Conservation (phyloP, 2,113 vertebrate genomes). For the Pimephales promelas region DNA sequence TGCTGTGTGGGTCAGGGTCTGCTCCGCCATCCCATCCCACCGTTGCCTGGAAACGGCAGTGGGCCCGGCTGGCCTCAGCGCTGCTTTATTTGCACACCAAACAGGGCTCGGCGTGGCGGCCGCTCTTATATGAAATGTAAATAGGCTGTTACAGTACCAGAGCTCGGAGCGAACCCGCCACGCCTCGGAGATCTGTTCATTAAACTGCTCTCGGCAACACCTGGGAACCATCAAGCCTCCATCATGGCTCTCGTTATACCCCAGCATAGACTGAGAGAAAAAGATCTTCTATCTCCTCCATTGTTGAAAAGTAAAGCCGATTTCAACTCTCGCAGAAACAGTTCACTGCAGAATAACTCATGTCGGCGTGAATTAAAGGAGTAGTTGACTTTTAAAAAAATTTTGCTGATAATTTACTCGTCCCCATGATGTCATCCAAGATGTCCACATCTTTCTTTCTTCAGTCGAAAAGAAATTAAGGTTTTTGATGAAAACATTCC, state of each 20-base stretch:
- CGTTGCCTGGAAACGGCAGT: conserved; percentile 83
- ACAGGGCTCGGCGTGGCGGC: conserved; percentile 65
- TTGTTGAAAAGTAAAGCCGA: too few relatives aligned
- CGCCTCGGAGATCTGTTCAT: conserved; percentile 22
- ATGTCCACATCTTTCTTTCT: too few relatives aligned
- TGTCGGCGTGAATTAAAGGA: too few relatives aligned
- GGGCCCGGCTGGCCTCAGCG: conserved; percentile 64
- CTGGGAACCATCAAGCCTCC: conserved; percentile 24
- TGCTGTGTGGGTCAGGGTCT: conserved; percentile 77
- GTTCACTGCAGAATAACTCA: too few relatives aligned
- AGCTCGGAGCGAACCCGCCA: neutral
- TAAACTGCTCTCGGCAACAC: conserved; percentile 20
- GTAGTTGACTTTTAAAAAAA: too few relatives aligned
- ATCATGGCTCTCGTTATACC: neutral
- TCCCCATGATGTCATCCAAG: too few relatives aligned
- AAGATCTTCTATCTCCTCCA: too few relatives aligned
- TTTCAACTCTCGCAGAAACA: too few relatives aligned
- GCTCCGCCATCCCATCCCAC: conserved; percentile 67
- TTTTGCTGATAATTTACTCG: too few relatives aligned
- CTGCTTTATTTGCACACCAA: conserved; percentile 77
- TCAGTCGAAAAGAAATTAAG: too few relatives aligned
- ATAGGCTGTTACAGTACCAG: conserved; percentile 55
- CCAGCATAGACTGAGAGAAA: neutral
- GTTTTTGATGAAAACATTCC: too few relatives aligned
- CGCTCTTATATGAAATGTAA: conserved; percentile 64